Conservation (phyloP, 2,888 invertebrate genomes). For the Odontocerum albicorne region DNA sequence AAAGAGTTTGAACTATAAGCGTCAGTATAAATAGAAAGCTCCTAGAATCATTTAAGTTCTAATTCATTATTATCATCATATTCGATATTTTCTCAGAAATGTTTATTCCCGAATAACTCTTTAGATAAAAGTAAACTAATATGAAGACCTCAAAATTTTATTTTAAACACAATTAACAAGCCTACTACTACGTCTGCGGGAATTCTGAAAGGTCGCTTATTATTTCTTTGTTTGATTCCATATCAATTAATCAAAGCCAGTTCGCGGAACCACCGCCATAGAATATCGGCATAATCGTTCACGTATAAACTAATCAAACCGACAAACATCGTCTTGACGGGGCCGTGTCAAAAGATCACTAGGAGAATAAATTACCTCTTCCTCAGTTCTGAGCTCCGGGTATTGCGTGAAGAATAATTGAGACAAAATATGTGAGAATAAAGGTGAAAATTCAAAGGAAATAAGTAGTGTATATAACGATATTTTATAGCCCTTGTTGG, state of each 20-base stretch:
- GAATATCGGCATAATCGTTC: constrained; percentile 17
- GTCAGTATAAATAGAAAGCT: too few species aligned
- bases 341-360: constrained; percentile 30
- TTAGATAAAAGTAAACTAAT: too few species aligned
- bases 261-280: constrained; percentile 15
- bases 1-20: too few species aligned
- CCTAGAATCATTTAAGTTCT: too few species aligned
- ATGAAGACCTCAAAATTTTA: not conserved
- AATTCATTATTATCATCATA: too few species aligned
- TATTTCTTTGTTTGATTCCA: constrained; percentile 27
- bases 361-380: constrained; percentile 26
- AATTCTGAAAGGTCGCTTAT: constrained; percentile 16
- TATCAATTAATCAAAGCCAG: constrained; percentile 30
- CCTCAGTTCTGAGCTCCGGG: constrained; percentile 8
- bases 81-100: too few species aligned
- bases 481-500: too few species aligned
- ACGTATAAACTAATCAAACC: constrained; percentile 31
- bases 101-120: too few species aligned
- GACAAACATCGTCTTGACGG: constrained; percentile 28
- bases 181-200: not conserved
- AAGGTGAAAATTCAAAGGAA: too few species aligned
- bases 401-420: too few species aligned
- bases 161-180: not conserved
- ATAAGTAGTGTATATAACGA: too few species aligned
- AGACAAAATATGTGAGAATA: too few species aligned